Percentiles rank a stretch among this genome's conserved stretches.
Conservation (phyloP, 1,140 invertebrate genomes). For the Harlomillsia oculata region DNA sequence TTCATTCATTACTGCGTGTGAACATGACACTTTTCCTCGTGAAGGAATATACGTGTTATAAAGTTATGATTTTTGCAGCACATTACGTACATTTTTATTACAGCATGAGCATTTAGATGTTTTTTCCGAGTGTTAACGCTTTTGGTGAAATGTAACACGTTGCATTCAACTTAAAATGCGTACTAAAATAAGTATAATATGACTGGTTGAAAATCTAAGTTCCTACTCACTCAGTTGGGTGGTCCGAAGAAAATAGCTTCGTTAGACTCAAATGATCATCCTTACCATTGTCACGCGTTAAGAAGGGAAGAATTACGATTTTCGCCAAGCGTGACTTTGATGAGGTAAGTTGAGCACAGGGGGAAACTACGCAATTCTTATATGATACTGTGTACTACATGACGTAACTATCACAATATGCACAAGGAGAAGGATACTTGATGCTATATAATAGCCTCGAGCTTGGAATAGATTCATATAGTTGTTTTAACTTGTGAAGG, state of each 20-base stretch:
- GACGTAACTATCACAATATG: not conserved
- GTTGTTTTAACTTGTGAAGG: no score
- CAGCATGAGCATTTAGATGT: no score
- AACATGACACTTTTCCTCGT: no score
- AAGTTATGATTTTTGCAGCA: no score
- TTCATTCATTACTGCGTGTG: no score
- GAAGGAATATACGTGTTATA: no score
- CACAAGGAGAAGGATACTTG: not conserved
- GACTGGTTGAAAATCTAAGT: no score
- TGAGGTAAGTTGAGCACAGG: slow-evolving; percentile 5
- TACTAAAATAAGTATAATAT: no score
- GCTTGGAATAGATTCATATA: not conserved
- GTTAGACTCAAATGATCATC: slow-evolving; percentile 19
- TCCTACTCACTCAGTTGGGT: slow-evolving; percentile 10
- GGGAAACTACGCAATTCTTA: not conserved
- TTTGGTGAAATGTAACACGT: no score
- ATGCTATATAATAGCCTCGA: not conserved
- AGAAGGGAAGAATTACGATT: not conserved
- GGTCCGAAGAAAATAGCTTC: slow-evolving; percentile 14
- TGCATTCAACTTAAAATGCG: no score
- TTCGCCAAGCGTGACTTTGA: slow-evolving; percentile 12
- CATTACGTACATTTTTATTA: no score
- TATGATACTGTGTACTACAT: slow-evolving; percentile 4
- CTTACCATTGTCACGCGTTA: slow-evolving; percentile 1
- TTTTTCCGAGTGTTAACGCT: no score